Base-by-base conservation (phyloP, 2,113 vertebrate species). In the Xiphias gladius region DNA sequence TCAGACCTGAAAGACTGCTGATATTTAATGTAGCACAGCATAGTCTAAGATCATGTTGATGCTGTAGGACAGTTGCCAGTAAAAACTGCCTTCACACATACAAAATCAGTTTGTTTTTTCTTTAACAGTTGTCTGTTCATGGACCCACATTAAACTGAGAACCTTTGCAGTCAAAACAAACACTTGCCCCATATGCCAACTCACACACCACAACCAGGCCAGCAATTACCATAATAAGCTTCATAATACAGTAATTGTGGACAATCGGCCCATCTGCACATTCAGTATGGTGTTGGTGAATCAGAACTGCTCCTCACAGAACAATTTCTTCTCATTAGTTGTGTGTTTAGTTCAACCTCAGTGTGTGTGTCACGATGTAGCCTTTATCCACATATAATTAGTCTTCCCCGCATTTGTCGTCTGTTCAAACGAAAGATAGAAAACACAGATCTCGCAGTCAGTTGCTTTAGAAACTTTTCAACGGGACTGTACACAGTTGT, bases 1-100 rank as follows among this genome's bases (percentile, higher is more conserved):
- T 50, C 88, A 54, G 63, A 76, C 62, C 80, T 89, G 86, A 92
- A 81, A 90, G 89, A 80, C 83, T 78, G 86, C 81, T 88, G 90
- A 91, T 86, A 82, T 92, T 89, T 92, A 93, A 87, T 87, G 78
- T 84, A 88, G 91, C 86, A 85, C 80, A 90, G 86, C 89, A 80
- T 65, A 82, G 79, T 87, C 84, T 85, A 74, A 84, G 82, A 68
- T 87, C 84, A 86, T 80, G 92, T 86, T 79, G 90, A 86, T 86
- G 88, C 86, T 92, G 90, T 73, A 73, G 82, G 80, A 85, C 88
- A 84, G 85, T 74, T 2, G 35, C 70, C 82, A 76, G 69, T 65
- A 55, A 50, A 82, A 71, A 76, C 67, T 26, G 73, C 71, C 72
- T 32, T 73, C 82, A 80, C 74, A 79, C 71, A 62, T 0, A 87